phyloP scores from a whole-genome alignment of 1,140 invertebrate species.

The Drosophila sturtevanti region DNA sequence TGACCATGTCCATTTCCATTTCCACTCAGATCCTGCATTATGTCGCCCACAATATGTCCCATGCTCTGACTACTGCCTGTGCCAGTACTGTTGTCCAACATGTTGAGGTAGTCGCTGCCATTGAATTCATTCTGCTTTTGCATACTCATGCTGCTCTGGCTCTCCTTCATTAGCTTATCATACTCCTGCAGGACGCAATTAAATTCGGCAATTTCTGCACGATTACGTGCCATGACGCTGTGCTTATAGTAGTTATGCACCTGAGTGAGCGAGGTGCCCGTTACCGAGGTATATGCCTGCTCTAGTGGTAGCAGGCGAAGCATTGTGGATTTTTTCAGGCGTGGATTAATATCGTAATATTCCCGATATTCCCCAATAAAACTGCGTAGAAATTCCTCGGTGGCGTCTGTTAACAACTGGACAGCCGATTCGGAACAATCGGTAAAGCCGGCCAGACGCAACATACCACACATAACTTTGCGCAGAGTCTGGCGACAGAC shows the following conservation, averaged over 20 bases:
- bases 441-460: constrained; percentile 75
- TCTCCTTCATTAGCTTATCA: constrained; percentile 81
- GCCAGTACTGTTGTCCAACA: constrained; percentile 59
- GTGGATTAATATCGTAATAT: constrained; percentile 40
- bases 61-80: constrained; percentile 58
- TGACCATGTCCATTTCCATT: constrained; percentile 55
- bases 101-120: constrained; percentile 76
- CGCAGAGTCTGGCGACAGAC: constrained; percentile 59
- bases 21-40: constrained; percentile 63
- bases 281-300: constrained; percentile 62
- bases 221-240: constrained; percentile 73
- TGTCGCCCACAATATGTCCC: constrained; percentile 56
- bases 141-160: constrained; percentile 76
- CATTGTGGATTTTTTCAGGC: constrained; percentile 39
- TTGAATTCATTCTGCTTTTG: constrained; percentile 65
- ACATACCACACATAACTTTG: constrained; percentile 74
- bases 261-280: constrained; percentile 68
- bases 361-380: constrained; percentile 59
- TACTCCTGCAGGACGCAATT: constrained; percentile 74
- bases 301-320: constrained; percentile 62
- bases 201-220: constrained; percentile 72
- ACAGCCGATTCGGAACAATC: constrained; percentile 77
- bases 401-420: constrained; percentile 67
- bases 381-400: constrained; percentile 70
- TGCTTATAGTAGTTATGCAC: constrained; percentile 82